Percentiles rank a stretch among this genome's conserved stretches.
phyloP scores from a whole-genome alignment of 2,888 invertebrate genomes.

The Frankliniella intonsa region DNA sequence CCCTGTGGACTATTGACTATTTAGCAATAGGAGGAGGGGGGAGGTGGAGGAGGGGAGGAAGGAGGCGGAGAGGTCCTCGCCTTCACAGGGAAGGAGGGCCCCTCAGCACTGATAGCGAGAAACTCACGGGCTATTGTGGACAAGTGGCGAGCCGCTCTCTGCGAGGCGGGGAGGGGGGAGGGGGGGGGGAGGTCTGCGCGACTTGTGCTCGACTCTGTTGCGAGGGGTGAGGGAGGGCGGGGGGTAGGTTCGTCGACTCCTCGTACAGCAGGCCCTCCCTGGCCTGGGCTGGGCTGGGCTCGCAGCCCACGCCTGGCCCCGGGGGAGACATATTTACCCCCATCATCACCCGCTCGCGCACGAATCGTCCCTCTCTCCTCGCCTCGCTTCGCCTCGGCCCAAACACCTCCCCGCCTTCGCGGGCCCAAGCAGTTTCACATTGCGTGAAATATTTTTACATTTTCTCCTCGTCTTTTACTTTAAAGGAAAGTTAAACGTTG shows the following conservation, averaged over 20 bases:
- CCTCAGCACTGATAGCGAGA: not conserved
- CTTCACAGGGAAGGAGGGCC: not conserved
- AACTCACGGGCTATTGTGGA: slow-evolving; percentile 6
- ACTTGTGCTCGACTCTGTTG: not conserved
- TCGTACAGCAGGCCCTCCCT: not conserved
- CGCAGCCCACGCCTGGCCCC: not conserved
- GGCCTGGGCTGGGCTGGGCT: too few species aligned
- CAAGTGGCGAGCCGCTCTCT: slow-evolving; percentile 1
- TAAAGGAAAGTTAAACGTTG: too few species aligned
- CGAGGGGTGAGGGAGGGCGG: not conserved
- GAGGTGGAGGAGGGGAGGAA: not conserved
- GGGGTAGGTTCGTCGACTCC: not conserved
- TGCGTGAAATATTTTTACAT: too few species aligned
- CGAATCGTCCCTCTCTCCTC: not conserved
- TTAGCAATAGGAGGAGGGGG: too few species aligned
- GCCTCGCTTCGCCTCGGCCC: not conserved
- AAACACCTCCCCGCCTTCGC: too few species aligned
- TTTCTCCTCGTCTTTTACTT: too few species aligned
- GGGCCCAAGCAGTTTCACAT: too few species aligned
- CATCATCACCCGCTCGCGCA: too few species aligned
- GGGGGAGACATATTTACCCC: slow-evolving; percentile 1
- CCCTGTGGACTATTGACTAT: too few species aligned
- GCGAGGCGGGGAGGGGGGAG: not conserved
- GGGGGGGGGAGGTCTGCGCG: not conserved
- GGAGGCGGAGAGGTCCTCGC: not conserved